Conservation (phyloP, 2,888 invertebrate genomes). For the Hylaea fasciaria region DNA sequence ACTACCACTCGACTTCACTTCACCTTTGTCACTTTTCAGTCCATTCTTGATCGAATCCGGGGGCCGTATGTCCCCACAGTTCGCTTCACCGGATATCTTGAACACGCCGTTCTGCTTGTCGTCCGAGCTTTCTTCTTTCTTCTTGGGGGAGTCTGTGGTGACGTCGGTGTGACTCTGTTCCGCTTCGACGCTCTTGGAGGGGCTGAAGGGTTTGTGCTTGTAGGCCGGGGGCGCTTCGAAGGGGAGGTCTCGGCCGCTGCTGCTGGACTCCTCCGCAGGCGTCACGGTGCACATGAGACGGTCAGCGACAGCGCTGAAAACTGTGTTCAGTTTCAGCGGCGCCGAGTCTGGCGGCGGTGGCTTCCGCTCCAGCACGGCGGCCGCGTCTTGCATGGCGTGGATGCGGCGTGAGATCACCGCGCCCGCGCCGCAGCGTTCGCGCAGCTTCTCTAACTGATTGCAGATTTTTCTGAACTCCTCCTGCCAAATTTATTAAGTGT, state of each 20-base stretch:
- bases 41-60: slow-evolving; percentile 71
- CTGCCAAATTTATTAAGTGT: slow-evolving; percentile 64
- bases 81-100: slow-evolving; percentile 78
- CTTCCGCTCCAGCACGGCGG: slow-evolving; percentile 83
- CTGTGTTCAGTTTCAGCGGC: slow-evolving; percentile 80
- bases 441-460: slow-evolving; percentile 91
- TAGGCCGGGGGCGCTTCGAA: slow-evolving; percentile 79
- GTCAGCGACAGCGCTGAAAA: slow-evolving; percentile 82
- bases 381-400: slow-evolving; percentile 92
- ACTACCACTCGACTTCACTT: slow-evolving; percentile 68
- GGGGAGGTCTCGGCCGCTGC: slow-evolving; percentile 77
- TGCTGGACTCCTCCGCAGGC: slow-evolving; percentile 80
- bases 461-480: slow-evolving; percentile 93
- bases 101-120: slow-evolving; percentile 76
- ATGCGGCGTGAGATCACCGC: slow-evolving; percentile 90
- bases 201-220: slow-evolving; percentile 80
- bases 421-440: slow-evolving; percentile 91
- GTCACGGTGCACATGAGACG: slow-evolving; percentile 81
- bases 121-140: slow-evolving; percentile 60
- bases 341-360: slow-evolving; percentile 80
- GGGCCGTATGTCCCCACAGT: slow-evolving; percentile 75
- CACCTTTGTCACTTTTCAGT: slow-evolving; percentile 70
- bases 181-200: slow-evolving; percentile 71
- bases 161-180: slow-evolving; percentile 77
- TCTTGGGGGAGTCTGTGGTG: slow-evolving; percentile 75